Conservation (phyloP, 1,140 invertebrate genomes). For the Aradophagus sp. region DNA sequence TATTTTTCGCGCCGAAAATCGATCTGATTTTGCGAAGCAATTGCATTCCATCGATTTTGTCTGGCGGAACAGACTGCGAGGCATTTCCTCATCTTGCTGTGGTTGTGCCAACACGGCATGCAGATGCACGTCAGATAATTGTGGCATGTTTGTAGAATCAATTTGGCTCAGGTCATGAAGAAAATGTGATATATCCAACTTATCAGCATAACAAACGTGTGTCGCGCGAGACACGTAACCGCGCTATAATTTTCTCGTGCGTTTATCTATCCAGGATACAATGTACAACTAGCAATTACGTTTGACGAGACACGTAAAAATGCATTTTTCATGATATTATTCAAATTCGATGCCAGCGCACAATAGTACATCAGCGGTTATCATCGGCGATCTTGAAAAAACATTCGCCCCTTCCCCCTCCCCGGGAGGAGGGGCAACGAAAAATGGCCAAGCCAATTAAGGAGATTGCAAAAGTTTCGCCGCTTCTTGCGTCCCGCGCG, state of each 20-base stretch:
- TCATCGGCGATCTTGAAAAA: conserved; percentile 15
- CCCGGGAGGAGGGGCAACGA: too few relatives aligned
- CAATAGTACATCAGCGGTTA: conserved; percentile 18
- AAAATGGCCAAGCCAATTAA: too few relatives aligned
- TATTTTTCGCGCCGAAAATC: too few relatives aligned
- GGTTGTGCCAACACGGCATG: conserved; percentile 40
- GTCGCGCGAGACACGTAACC: conserved; percentile 46
- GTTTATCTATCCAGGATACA: conserved; percentile 46
- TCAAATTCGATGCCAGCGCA: conserved; percentile 28
- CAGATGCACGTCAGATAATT: conserved; percentile 49
- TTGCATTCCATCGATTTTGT: conserved; percentile 39
- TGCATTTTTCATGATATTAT: conserved; percentile 44
- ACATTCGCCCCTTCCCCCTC: not conserved
- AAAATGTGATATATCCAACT: conserved; percentile 49
- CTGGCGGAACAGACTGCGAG: conserved; percentile 20
- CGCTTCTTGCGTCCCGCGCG: too few relatives aligned
- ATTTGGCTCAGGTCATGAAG: conserved; percentile 52
- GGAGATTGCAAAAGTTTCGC: too few relatives aligned
- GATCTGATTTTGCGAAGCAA: conserved; percentile 24
- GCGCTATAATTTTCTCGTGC: conserved; percentile 45
- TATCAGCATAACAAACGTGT: conserved; percentile 52
- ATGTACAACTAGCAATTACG: conserved; percentile 40
- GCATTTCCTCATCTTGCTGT: conserved; percentile 38
- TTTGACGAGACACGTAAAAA: conserved; percentile 39
- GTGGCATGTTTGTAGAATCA: conserved; percentile 46